Percentiles rank a stretch among this genome's conserved stretches.
phyloP scores from a whole-genome alignment of 1,140 invertebrate genomes.

The Zelostemma sp. region DNA sequence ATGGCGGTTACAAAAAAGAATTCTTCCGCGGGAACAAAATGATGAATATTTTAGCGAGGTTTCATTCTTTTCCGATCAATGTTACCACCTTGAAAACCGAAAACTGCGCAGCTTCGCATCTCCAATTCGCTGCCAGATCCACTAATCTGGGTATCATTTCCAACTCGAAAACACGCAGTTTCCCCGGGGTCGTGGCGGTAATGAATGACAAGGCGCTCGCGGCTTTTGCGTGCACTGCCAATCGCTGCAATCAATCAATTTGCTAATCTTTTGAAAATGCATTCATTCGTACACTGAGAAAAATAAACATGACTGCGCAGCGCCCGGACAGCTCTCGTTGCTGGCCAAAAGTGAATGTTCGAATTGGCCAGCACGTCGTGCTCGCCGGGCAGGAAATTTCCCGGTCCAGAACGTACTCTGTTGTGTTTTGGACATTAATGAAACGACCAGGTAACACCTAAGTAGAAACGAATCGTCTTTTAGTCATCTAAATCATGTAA shows the following conservation, averaged over 20 bases:
- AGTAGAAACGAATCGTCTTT: no score
- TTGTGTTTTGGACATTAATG: no score
- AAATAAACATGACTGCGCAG: no score
- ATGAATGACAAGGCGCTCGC: slow-evolving; percentile 44
- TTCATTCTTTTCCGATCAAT: slow-evolving; percentile 19
- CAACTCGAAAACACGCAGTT: slow-evolving; percentile 45
- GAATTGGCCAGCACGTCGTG: no score
- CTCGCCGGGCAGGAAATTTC: no score
- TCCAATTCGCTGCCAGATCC: slow-evolving; percentile 21
- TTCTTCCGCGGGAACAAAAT: not conserved
- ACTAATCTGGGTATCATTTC: slow-evolving; percentile 41
- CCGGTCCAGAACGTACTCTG: no score
- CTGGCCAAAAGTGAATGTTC: no score
- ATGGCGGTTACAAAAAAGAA: no score
- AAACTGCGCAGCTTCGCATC: slow-evolving; percentile 32
- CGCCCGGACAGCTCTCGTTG: no score
- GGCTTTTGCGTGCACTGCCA: slow-evolving; percentile 31
- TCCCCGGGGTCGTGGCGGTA: slow-evolving; percentile 44
- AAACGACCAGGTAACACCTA: no score
- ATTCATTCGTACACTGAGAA: slow-evolving; percentile 8
- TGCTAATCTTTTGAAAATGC: not conserved
- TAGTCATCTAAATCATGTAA: no score
- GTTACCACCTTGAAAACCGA: slow-evolving; percentile 42
- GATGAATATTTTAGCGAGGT: not conserved
- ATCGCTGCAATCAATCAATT: slow-evolving; percentile 36